Conservation (phyloP, 2,797 vertebrate genomes). For the Salarias fasciatus region DNA sequence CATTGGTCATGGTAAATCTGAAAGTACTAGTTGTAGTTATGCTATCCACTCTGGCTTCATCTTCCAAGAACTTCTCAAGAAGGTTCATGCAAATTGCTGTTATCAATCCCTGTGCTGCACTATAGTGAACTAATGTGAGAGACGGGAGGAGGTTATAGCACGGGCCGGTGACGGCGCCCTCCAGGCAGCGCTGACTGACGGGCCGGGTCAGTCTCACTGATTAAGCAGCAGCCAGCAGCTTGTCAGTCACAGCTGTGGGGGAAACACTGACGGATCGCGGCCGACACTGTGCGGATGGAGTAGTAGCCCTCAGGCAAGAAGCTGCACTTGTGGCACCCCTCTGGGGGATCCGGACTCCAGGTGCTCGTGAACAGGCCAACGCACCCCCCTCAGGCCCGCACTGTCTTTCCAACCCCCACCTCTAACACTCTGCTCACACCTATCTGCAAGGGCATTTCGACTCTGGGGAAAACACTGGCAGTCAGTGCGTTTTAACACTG, state of each 20-base stretch:
- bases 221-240: slow-evolving; percentile 27
- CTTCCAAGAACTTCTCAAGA: not conserved
- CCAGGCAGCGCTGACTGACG: slow-evolving; percentile 25
- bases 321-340: slow-evolving; percentile 40
- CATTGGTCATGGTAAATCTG: no score
- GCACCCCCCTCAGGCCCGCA: not conserved
- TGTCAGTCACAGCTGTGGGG: slow-evolving; percentile 38
- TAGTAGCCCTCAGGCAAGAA: slow-evolving; percentile 46
- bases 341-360: slow-evolving; percentile 42
- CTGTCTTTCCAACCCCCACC: not conserved
- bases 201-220: slow-evolving; percentile 40
- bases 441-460: slow-evolving; percentile 4
- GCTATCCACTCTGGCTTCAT: not conserved
- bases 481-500: slow-evolving; percentile 21
- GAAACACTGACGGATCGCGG: slow-evolving; percentile 32
- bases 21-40: no score
- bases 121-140: not conserved
- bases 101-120: not conserved
- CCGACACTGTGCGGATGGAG: slow-evolving; percentile 42
- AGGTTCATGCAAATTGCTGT: slow-evolving; percentile 3
- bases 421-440: not conserved
- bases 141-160: slow-evolving; percentile 13
- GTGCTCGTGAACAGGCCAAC: slow-evolving; percentile 18
- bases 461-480: slow-evolving; percentile 7
- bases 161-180: slow-evolving; percentile 29